Evolutionary conservation across 2,797 vertebrate genomes (phyloP).

Genomic region (Cercopithecus diana): DNA sequence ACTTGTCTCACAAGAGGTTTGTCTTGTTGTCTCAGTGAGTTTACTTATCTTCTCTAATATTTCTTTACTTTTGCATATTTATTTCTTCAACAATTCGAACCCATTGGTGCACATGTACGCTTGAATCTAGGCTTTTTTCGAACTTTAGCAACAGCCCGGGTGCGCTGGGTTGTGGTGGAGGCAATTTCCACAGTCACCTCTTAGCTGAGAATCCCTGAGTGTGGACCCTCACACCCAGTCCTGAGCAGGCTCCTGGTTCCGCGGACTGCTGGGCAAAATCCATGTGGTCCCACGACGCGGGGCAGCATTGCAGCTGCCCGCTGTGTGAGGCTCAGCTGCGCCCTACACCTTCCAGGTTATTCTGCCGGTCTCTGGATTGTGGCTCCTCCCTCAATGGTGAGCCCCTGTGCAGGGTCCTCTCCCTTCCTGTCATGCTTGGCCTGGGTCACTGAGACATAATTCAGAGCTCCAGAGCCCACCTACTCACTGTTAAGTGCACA

Average conservation of each 20-base stretch:
- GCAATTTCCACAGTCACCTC: background rate
- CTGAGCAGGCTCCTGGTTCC: background rate
- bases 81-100: background rate
- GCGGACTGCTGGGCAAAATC: background rate
- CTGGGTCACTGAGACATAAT: background rate
- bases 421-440: background rate
- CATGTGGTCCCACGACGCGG: background rate
- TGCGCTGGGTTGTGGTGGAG: background rate
- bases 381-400: background rate
- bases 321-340: background rate
- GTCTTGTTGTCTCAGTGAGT: background rate
- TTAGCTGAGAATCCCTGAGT: no score
- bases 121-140: background rate
- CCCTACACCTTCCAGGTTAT: background rate
- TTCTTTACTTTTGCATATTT: background rate
- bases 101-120: background rate
- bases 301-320: background rate
- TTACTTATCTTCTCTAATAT: background rate
- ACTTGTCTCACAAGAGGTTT: background rate
- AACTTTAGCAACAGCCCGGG: background rate
- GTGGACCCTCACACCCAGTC: background rate
- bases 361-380: background rate
- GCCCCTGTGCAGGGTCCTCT: background rate
- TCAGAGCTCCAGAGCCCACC: fast-evolving
- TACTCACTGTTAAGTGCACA: no score